Conservation (phyloP, 2,797 vertebrate species). For the Loris lydekkerianus region DNA sequence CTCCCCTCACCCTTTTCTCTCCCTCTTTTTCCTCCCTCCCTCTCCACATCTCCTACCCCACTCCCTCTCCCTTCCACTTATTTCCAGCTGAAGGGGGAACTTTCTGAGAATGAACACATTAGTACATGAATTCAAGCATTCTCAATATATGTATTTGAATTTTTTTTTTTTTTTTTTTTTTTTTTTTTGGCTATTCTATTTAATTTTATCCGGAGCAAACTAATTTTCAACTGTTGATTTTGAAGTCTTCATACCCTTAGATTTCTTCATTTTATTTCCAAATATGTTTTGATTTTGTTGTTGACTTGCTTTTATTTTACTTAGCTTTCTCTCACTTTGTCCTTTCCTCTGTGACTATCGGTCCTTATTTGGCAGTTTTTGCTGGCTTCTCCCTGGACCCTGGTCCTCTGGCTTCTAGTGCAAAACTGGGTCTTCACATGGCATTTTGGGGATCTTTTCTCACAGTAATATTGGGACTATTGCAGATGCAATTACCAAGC, state of each 20-base stretch:
- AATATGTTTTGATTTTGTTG: neutral
- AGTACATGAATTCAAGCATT: neutral
- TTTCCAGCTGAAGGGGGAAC: neutral
- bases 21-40: neutral
- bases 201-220: constrained; percentile 24
- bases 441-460: neutral
- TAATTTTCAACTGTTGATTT: constrained; percentile 46
- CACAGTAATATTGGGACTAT: neutral
- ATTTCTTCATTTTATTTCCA: neutral
- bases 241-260: neutral
- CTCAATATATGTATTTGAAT: neutral
- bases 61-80: neutral
- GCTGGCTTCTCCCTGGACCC: neutral
- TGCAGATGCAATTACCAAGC: neutral
- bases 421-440: neutral
- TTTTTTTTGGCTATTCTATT: neutral
- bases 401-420: neutral
- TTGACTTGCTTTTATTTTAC: neutral
- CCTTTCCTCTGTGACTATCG: neutral
- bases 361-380: neutral
- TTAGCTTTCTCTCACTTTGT: neutral
- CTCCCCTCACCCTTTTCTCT: neutral
- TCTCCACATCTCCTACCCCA: neutral
- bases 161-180: too few relatives aligned
- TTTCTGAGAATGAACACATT: constrained; percentile 21